Evolutionary conservation across 2,797 vertebrate genomes (phyloP).

Genomic region (Sternotherus odoratus): DNA sequence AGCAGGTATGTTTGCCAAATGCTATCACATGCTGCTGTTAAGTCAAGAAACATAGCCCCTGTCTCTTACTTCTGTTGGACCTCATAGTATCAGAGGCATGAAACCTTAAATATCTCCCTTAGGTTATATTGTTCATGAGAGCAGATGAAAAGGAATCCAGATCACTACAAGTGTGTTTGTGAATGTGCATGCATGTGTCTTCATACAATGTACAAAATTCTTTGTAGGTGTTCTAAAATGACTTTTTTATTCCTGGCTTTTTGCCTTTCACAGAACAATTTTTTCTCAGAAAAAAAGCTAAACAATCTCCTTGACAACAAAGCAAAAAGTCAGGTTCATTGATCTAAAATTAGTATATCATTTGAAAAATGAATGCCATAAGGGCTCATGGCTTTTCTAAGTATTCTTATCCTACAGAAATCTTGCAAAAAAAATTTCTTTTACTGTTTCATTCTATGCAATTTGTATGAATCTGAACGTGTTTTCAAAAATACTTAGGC

Average conservation of each 20-base stretch:
- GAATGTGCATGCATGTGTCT: not conserved
- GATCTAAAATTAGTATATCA: not conserved
- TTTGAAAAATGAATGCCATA: not conserved
- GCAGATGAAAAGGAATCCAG: not conserved
- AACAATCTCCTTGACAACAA: slow-evolving; percentile 53
- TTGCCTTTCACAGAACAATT: slow-evolving; percentile 19
- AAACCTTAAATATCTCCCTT: not conserved
- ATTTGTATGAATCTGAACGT: not conserved
- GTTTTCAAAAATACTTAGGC: not conserved
- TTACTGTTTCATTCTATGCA: not conserved
- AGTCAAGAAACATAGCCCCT: not conserved
- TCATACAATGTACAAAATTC: not conserved
- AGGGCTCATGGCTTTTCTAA: not conserved
- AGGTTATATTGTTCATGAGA: not conserved
- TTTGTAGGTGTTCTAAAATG: fast-evolving
- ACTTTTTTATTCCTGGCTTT: slow-evolving; percentile 1
- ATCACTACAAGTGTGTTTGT: not conserved
- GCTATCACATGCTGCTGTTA: not conserved
- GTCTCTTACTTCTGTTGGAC: not conserved
- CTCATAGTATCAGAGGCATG: not conserved
- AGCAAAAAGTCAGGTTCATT: not conserved
- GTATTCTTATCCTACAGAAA: not conserved
- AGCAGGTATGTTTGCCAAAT: not conserved
- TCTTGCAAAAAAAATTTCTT: not conserved
- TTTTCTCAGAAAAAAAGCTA: slow-evolving; percentile 16